phyloP scores from a whole-genome alignment of 2,797 vertebrate genomes.

The Scolopax bukidnonensis region DNA sequence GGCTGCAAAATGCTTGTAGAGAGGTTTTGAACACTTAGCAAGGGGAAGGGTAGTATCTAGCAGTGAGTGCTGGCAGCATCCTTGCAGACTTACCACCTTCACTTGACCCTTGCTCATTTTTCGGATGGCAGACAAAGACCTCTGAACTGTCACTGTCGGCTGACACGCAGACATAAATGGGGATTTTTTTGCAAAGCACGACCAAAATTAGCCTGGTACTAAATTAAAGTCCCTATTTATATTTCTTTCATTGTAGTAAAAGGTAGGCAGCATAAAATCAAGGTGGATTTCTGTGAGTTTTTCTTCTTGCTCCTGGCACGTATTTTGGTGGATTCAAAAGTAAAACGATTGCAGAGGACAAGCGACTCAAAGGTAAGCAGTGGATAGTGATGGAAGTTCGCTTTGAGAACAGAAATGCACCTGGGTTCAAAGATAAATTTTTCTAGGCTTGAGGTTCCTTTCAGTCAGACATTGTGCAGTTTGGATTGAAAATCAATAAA shows the following conservation, averaged over 20 bases:
- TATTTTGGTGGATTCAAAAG: not conserved
- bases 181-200: not conserved
- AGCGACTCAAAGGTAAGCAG: not conserved
- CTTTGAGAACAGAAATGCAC: not conserved
- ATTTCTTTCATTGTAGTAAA: not conserved
- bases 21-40: not conserved
- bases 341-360: fast-evolving
- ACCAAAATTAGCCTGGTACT: not conserved
- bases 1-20: not conserved
- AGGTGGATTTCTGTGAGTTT: not conserved
- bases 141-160: not conserved
- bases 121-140: not conserved
- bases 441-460: not conserved
- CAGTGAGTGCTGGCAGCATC: not conserved
- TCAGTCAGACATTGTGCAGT: not conserved
- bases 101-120: fast-evolving
- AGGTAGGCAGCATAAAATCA: not conserved
- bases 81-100: not conserved
- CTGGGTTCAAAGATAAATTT: not conserved
- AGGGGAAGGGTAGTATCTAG: not conserved
- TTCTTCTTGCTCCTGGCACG: not conserved
- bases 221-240: not conserved
- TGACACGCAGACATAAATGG: fast-evolving
- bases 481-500: not conserved
- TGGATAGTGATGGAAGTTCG: fast-evolving